Percentiles rank a stretch among this genome's conserved stretches.
phyloP scores from a whole-genome alignment of 2,888 invertebrate genomes.

The Calliopum simillimum region DNA sequence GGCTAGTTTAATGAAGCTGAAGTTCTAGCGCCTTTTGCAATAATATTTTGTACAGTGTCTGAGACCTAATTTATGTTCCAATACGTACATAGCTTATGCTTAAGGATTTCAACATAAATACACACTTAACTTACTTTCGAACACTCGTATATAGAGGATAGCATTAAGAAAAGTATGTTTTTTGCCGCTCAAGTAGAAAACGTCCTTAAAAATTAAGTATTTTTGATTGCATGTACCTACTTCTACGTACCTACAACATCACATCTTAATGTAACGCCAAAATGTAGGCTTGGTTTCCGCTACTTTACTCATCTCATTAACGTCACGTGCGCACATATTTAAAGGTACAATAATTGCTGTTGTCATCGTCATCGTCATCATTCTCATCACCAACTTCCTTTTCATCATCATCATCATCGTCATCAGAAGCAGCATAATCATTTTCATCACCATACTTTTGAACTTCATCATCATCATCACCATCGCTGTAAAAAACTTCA shows the following conservation, averaged over 20 bases:
- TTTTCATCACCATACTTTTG: not conserved
- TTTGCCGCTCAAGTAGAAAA: constrained; percentile 11
- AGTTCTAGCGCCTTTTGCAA: too few species aligned
- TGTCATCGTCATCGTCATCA: constrained; percentile 11
- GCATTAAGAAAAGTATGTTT: not conserved
- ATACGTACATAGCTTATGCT: too few species aligned
- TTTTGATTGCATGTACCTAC: constrained; percentile 22
- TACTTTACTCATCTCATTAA: constrained; percentile 19
- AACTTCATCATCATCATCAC: not conserved
- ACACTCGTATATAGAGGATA: too few species aligned
- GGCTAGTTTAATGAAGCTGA: too few species aligned
- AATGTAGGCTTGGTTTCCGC: not conserved
- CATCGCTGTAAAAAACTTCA: not conserved
- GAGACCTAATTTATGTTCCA: too few species aligned
- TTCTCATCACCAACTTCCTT: constrained; percentile 4
- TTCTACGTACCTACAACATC: not conserved
- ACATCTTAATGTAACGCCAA: not conserved
- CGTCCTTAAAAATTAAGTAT: constrained; percentile 16
- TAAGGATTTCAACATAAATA: too few species aligned
- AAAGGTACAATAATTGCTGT: not conserved
- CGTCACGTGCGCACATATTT: constrained; percentile 18
- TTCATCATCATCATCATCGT: not conserved
- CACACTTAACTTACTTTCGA: too few species aligned
- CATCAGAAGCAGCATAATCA: not conserved
- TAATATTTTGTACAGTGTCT: too few species aligned